phyloP scores from a whole-genome alignment of 92 coral and sea anemone species.

The Umimayanthus kanabou region DNA sequence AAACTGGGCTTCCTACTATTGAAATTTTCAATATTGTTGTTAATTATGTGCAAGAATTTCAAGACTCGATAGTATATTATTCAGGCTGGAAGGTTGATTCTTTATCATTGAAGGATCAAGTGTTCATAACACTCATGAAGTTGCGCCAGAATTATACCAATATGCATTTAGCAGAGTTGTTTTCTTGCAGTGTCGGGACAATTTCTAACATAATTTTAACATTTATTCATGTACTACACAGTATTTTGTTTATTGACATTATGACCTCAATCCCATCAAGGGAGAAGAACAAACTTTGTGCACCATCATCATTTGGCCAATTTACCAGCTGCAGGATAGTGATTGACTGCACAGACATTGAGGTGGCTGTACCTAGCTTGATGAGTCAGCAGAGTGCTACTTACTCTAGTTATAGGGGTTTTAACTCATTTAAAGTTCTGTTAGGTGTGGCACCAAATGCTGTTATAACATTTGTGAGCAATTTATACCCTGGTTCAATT shows the following conservation, averaged over 20 bases:
- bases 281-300: slow-evolving; percentile 40
- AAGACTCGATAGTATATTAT: slow-evolving; percentile 42
- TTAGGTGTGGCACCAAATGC: slow-evolving; percentile 56
- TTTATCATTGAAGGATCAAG: slow-evolving; percentile 49
- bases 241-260: slow-evolving; percentile 37
- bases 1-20: slow-evolving; percentile 57
- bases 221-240: slow-evolving; percentile 57
- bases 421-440: slow-evolving; percentile 56
- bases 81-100: slow-evolving; percentile 50
- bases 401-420: slow-evolving; percentile 56
- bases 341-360: neutral
- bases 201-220: slow-evolving; percentile 54
- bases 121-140: slow-evolving; percentile 53
- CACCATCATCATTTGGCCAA: slow-evolving; percentile 47
- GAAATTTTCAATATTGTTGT: slow-evolving; percentile 48
- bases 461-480: slow-evolving; percentile 47
- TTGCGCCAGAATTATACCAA: slow-evolving; percentile 38
- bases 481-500: slow-evolving; percentile 52
- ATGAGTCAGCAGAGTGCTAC: slow-evolving; percentile 56
- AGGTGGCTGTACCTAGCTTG: slow-evolving; percentile 24
- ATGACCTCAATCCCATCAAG: slow-evolving; percentile 55
- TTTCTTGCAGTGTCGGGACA: slow-evolving; percentile 39
- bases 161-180: neutral
- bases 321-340: slow-evolving; percentile 38
- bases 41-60: slow-evolving; percentile 36